phyloP scores from a whole-genome alignment of 2,888 invertebrate species.

The Linnaemya tessellans region DNA sequence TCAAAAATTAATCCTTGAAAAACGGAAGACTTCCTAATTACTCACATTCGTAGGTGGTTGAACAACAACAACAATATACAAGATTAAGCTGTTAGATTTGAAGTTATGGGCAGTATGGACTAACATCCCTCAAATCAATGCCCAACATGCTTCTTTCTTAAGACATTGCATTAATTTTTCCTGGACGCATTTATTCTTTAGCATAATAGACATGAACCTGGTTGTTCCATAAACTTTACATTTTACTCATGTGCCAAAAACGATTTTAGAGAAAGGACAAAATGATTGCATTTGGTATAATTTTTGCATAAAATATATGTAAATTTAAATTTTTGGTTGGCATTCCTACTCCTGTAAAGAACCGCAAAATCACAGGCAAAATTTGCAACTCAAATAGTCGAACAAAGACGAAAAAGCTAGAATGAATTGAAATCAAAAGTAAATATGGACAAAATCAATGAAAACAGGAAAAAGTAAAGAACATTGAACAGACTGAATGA shows the following conservation, averaged over 20 bases:
- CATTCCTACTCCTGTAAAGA: slow-evolving; percentile 53
- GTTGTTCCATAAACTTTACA: slow-evolving; percentile 63
- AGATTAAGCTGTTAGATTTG: background rate
- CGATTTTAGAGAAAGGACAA: slow-evolving; percentile 7
- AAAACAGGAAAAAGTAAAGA: slow-evolving; percentile 40
- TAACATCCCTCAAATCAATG: background rate
- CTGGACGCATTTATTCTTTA: background rate
- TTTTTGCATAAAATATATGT: slow-evolving; percentile 82
- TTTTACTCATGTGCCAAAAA: slow-evolving; percentile 58
- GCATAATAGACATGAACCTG: slow-evolving; percentile 43
- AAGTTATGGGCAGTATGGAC: background rate
- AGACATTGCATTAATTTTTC: background rate
- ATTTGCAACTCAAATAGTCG: slow-evolving; percentile 51
- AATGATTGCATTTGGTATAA: slow-evolving; percentile 74
- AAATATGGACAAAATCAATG: slow-evolving; percentile 59
- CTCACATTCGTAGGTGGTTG: too few species aligned
- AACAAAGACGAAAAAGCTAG: slow-evolving; percentile 76
- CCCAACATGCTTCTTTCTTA: background rate
- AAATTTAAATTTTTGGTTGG: slow-evolving; percentile 74
- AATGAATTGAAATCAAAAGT: slow-evolving; percentile 69
- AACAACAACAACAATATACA: background rate
- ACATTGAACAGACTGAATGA: slow-evolving; percentile 60
- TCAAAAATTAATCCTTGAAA: too few species aligned
- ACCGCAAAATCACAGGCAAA: slow-evolving; percentile 74
- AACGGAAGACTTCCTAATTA: too few species aligned